Evolutionary conservation across 1,140 invertebrate species (phyloP).

Genomic region (Tetragnatha versicolor): DNA sequence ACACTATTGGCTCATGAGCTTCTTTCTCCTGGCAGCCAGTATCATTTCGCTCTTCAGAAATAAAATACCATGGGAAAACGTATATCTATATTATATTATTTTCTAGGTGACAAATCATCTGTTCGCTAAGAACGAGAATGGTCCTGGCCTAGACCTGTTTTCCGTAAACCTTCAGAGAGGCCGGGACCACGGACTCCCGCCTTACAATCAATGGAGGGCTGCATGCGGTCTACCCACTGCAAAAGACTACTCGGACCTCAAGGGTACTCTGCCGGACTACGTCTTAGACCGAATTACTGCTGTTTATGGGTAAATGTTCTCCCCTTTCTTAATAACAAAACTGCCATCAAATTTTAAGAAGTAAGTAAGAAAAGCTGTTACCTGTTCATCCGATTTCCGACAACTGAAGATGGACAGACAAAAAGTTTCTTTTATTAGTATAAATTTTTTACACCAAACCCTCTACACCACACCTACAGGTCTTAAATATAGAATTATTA

Average conservation of each 20-base stretch:
- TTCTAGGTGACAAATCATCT: slow-evolving; percentile 75
- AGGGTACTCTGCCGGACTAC: slow-evolving; percentile 33
- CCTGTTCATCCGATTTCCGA: too few relatives aligned
- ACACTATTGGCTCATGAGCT: too few relatives aligned
- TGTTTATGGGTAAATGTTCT: slow-evolving; percentile 54
- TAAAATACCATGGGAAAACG: too few relatives aligned
- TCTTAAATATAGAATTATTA: too few relatives aligned
- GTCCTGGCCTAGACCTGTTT: slow-evolving; percentile 78
- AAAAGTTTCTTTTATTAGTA: too few relatives aligned
- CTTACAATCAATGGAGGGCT: slow-evolving; percentile 58
- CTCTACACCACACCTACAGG: too few relatives aligned
- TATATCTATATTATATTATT: neutral
- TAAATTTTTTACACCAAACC: too few relatives aligned
- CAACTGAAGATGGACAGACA: too few relatives aligned
- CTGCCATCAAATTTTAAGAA: neutral
- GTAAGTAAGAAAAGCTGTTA: too few relatives aligned
- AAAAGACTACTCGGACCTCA: slow-evolving; percentile 50
- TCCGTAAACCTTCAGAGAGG: slow-evolving; percentile 87
- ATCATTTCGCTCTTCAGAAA: too few relatives aligned
- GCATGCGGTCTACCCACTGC: slow-evolving; percentile 49
- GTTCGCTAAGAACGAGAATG: slow-evolving; percentile 69
- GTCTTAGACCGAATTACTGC: slow-evolving; percentile 34
- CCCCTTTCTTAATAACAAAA: neutral
- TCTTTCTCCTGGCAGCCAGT: too few relatives aligned
- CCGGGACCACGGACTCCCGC: slow-evolving; percentile 71